Evolutionary conservation across 2,797 vertebrate species (phyloP).

Genomic region (Argyrosomus regius): DNA sequence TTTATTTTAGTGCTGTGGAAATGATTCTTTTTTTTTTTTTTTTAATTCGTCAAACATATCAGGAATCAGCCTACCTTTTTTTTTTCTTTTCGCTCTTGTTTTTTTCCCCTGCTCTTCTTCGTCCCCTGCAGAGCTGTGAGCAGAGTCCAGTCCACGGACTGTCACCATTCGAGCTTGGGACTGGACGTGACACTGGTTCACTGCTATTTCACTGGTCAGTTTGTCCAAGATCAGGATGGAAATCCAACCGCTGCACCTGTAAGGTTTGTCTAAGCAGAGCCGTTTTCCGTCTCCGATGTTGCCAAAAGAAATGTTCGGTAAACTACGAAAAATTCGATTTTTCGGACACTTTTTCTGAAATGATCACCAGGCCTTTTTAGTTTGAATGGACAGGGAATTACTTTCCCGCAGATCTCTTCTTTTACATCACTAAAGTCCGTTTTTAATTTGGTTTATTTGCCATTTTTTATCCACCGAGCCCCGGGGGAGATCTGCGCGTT

Average conservation of each 20-base stretch:
- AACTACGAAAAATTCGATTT: background rate
- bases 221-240: constrained; percentile 62
- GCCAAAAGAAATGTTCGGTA: background rate
- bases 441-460: constrained; percentile 4
- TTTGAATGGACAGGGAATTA: background rate
- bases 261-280: constrained; percentile 70
- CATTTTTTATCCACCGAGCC: constrained; percentile 22
- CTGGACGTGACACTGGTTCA: constrained; percentile 44
- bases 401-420: background rate
- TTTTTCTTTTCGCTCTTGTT: constrained; percentile 10
- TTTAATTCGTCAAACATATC: background rate
- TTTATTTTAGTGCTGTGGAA: constrained; percentile 11
- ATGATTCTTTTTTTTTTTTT: background rate
- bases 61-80: constrained; percentile 29
- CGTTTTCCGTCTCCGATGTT: background rate
- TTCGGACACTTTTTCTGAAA: background rate
- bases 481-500: constrained; percentile 31
- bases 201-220: constrained; percentile 44
- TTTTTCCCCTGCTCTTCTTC: constrained; percentile 24
- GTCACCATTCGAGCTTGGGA: constrained; percentile 35
- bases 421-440: constrained; percentile 3
- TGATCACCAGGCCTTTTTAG: background rate
- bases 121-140: constrained; percentile 50
- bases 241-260: constrained; percentile 43
- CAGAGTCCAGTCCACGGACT: constrained; percentile 53